Conservation (phyloP, 1,140 invertebrate genomes). For the Drosophila erecta region DNA sequence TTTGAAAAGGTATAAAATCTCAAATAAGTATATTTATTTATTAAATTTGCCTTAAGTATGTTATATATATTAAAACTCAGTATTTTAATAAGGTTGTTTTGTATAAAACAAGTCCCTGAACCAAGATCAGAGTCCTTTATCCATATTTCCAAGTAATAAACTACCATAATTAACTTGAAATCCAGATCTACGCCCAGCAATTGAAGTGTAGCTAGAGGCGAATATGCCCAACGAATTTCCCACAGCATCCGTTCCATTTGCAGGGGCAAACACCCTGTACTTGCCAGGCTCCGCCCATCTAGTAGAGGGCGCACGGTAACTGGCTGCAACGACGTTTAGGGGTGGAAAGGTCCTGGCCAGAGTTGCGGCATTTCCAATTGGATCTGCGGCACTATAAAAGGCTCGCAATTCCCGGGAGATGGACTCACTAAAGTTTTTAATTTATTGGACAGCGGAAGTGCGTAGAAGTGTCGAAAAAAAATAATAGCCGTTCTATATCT, state of each 20-base stretch:
- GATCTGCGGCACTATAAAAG: conserved; percentile 72
- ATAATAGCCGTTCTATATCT: not conserved
- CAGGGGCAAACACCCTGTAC: conserved; percentile 62
- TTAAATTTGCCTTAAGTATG: not conserved
- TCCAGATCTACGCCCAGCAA: not conserved
- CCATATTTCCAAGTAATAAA: not conserved
- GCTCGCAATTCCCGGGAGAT: conserved; percentile 66
- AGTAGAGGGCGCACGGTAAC: conserved; percentile 42
- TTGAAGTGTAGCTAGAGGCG: conserved; percentile 4
- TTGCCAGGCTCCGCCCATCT: conserved; percentile 70
- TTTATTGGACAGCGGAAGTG: conserved; percentile 64
- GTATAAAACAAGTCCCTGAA: too few species aligned
- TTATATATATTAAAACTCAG: too few species aligned
- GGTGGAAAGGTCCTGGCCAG: conserved; percentile 41
- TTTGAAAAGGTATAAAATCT: too few species aligned
- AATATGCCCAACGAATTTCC: conserved; percentile 36
- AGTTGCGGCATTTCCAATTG: conserved; percentile 69
- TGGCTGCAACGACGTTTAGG: conserved; percentile 57
- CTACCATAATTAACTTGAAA: conserved; percentile 31
- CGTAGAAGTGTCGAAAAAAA: conserved; percentile 1
- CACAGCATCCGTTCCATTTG: conserved; percentile 46
- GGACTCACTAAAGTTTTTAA: conserved; percentile 61
- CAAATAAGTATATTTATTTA: not conserved
- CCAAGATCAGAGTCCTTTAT: not conserved
- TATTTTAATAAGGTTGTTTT: too few species aligned